Evolutionary conservation across 2,888 invertebrate genomes (phyloP).

Genomic region (Cetonia aurata): DNA sequence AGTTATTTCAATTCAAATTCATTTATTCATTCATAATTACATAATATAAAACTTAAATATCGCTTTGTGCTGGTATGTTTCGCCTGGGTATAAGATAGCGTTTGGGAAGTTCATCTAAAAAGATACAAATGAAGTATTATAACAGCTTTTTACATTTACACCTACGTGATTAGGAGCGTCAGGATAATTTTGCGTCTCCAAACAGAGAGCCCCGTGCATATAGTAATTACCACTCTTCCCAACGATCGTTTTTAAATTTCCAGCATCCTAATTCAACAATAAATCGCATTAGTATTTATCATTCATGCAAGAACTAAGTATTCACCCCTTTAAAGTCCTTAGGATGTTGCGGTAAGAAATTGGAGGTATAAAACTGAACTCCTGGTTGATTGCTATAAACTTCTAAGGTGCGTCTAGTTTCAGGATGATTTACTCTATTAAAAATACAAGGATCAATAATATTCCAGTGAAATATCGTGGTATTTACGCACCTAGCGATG

Average conservation of each 20-base stretch:
- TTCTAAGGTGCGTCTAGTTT: constrained; percentile 81
- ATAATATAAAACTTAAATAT: constrained; percentile 58
- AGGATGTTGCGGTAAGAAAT: constrained; percentile 74
- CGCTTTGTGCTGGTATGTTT: constrained; percentile 75
- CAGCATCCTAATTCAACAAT: constrained; percentile 8
- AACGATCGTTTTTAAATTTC: constrained; percentile 6
- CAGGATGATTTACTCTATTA: constrained; percentile 74
- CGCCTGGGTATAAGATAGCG: constrained; percentile 78
- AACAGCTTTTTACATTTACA: constrained; percentile 37
- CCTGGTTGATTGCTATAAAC: constrained; percentile 90
- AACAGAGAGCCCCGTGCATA: constrained; percentile 85
- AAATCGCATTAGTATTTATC: too few species aligned
- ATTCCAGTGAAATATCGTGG: not conserved
- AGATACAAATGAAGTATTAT: constrained; percentile 48
- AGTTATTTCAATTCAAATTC: constrained; percentile 9
- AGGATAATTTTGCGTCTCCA: constrained; percentile 94
- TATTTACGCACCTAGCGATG: constrained; percentile 70
- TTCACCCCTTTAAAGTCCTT: constrained; percentile 53
- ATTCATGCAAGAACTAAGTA: not conserved
- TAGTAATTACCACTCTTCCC: constrained; percentile 80
- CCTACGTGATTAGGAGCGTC: constrained; percentile 88
- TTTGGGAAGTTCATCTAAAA: constrained; percentile 82
- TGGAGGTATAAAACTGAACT: constrained; percentile 90
- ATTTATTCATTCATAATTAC: not conserved
- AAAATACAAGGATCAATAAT: not conserved